A percentile compares a stretch with the other conserved stretches of the same genome.
Evolutionary conservation across 2,113 vertebrate genomes (phyloP).

Genomic region (Conger conger): DNA sequence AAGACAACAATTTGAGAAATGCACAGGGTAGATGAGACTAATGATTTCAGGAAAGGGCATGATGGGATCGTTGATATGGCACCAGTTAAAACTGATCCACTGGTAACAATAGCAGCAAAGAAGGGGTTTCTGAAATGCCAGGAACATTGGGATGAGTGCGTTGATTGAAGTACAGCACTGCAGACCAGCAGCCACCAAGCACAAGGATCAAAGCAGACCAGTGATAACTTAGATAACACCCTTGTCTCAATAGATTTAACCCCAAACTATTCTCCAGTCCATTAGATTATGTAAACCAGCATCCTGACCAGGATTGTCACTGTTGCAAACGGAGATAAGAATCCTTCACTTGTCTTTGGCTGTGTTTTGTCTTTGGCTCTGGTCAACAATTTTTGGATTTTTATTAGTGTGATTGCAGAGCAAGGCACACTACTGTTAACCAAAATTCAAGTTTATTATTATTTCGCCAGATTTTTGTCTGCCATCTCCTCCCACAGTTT

Average conservation of each 20-base stretch:
- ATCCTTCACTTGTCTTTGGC: conserved; percentile 15
- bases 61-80: not conserved
- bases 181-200: not conserved
- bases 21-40: not conserved
- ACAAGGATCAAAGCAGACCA: not conserved
- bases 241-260: not conserved
- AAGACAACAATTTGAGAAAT: not conserved
- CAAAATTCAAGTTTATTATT: too few relatives aligned
- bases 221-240: not conserved
- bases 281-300: not conserved
- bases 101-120: not conserved
- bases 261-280: not conserved
- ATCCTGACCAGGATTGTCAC: not conserved
- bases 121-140: not conserved
- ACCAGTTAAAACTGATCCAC: not conserved
- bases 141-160: not conserved
- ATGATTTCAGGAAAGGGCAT: not conserved
- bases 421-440: too few relatives aligned
- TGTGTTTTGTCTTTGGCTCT: conserved; percentile 22
- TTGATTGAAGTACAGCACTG: not conserved
- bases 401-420: too few relatives aligned
- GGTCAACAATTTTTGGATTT: conserved; percentile 27
- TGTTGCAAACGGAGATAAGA: conserved; percentile 37
- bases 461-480: too few relatives aligned
- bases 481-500: too few relatives aligned